Percentiles rank a stretch among this genome's conserved stretches.
Conservation (phyloP, 2,888 invertebrate species). For the Deladenus siricidicola region DNA sequence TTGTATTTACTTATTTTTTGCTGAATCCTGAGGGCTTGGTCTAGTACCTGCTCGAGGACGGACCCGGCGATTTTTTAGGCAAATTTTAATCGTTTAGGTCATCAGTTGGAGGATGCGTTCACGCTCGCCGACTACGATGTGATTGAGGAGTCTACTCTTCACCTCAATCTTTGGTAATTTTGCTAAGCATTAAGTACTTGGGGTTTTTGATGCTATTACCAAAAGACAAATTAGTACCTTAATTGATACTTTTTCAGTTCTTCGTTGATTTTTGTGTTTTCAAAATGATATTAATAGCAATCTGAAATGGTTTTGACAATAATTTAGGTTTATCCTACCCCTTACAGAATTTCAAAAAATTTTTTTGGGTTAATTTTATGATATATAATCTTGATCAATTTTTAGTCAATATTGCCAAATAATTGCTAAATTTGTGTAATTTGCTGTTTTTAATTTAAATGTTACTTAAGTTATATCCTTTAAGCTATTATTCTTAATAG, state of each 20-base stretch:
- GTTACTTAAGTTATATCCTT: too few species aligned
- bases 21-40: background rate
- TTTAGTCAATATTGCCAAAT: too few species aligned
- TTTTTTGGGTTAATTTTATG: too few species aligned
- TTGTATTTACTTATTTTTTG: background rate
- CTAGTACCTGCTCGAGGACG: background rate
- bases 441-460: too few species aligned
- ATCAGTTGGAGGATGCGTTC: constrained; percentile 12
- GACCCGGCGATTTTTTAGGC: background rate
- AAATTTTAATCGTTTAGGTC: constrained; percentile 1
- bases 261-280: background rate
- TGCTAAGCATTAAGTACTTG: background rate
- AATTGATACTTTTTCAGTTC: too few species aligned
- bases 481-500: too few species aligned
- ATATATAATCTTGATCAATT: too few species aligned
- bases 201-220: too few species aligned
- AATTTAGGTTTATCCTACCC: too few species aligned
- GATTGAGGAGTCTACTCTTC: constrained; percentile 12
- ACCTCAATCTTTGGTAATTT: constrained; percentile 14
- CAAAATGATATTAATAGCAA: background rate
- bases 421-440: too few species aligned
- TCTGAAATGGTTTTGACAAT: background rate
- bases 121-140: constrained; percentile 3
- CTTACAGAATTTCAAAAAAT: too few species aligned
- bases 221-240: too few species aligned